phyloP scores from a whole-genome alignment of 2,113 vertebrate genomes.

The Acinonyx jubatus region DNA sequence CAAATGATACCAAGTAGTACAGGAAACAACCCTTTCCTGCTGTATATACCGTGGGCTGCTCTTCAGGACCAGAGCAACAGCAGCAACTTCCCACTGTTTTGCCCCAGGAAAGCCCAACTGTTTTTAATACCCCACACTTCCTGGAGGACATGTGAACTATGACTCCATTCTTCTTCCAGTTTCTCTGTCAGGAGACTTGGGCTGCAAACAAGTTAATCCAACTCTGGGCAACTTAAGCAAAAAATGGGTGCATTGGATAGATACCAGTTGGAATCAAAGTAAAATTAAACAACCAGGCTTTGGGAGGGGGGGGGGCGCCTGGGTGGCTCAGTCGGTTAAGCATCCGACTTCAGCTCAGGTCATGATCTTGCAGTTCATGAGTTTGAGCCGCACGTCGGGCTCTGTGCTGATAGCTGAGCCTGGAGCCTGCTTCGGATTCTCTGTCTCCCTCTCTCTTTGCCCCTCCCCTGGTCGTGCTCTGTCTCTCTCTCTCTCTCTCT shows the following conservation, averaged over 20 bases:
- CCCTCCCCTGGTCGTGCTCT: too few relatives aligned
- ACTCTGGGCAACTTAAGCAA: not conserved
- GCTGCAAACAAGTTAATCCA: not conserved
- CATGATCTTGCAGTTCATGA: too few relatives aligned
- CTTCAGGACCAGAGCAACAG: not conserved
- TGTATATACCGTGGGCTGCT: not conserved
- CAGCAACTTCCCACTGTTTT: not conserved
- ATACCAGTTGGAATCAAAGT: not conserved
- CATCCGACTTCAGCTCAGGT: too few relatives aligned
- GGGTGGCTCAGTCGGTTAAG: too few relatives aligned
- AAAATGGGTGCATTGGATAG: not conserved
- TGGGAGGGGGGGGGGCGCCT: not conserved
- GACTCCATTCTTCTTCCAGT: not conserved
- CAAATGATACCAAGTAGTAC: not conserved
- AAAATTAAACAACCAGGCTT: not conserved
- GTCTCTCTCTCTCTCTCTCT: too few relatives aligned
- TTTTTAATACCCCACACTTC: not conserved
- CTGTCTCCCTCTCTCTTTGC: too few relatives aligned
- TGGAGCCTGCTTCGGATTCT: too few relatives aligned
- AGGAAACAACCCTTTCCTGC: not conserved
- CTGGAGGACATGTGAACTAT: not conserved
- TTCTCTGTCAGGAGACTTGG: not conserved
- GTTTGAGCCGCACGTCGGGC: too few relatives aligned
- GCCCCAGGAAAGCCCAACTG: not conserved
- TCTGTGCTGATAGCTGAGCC: too few relatives aligned